A percentile compares a stretch with the other conserved stretches of the same genome.
Conservation (phyloP, 1,140 invertebrate species). For the Drosophila kanapiae region DNA sequence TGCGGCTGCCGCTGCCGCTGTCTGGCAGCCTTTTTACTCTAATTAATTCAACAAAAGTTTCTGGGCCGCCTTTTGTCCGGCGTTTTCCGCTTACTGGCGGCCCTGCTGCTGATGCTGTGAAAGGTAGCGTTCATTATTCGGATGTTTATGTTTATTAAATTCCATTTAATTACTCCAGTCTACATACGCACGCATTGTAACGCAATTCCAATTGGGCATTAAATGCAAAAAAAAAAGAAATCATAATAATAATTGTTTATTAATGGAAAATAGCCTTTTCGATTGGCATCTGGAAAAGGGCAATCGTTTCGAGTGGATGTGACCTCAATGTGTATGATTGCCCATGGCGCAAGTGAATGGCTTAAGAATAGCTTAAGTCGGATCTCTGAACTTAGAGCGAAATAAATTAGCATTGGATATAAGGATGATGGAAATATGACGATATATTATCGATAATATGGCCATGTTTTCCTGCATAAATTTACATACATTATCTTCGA, state of each 20-base stretch:
- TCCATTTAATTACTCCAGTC: slow-evolving; percentile 79
- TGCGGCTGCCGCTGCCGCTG: slow-evolving; percentile 39
- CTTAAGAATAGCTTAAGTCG: slow-evolving; percentile 5
- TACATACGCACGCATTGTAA: slow-evolving; percentile 55
- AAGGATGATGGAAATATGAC: neutral
- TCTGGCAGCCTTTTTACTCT: slow-evolving; percentile 70
- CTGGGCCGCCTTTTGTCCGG: slow-evolving; percentile 69
- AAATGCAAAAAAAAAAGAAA: slow-evolving; percentile 43
- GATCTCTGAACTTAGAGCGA: slow-evolving; percentile 4
- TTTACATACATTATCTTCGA: too few relatives aligned
- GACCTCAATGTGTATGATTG: slow-evolving; percentile 42
- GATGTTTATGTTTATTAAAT: slow-evolving; percentile 83
- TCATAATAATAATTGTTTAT: slow-evolving; percentile 68
- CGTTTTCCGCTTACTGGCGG: slow-evolving; percentile 63
- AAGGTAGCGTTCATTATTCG: slow-evolving; percentile 77
- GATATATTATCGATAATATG: neutral
- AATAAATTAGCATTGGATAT: slow-evolving; percentile 1
- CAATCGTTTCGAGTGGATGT: slow-evolving; percentile 57
- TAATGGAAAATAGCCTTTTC: slow-evolving; percentile 63
- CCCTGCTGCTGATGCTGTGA: slow-evolving; percentile 53
- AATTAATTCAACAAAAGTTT: slow-evolving; percentile 82
- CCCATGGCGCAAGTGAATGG: slow-evolving; percentile 36
- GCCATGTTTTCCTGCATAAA: neutral
- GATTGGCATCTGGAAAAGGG: slow-evolving; percentile 52
- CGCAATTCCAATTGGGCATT: slow-evolving; percentile 55